Percentiles rank a stretch among this genome's conserved stretches.
These are phyloP conservation scores for Xerus inauris DNA, from an alignment of 2,113 vertebrate species.

Conservation along the genomic window DNA sequence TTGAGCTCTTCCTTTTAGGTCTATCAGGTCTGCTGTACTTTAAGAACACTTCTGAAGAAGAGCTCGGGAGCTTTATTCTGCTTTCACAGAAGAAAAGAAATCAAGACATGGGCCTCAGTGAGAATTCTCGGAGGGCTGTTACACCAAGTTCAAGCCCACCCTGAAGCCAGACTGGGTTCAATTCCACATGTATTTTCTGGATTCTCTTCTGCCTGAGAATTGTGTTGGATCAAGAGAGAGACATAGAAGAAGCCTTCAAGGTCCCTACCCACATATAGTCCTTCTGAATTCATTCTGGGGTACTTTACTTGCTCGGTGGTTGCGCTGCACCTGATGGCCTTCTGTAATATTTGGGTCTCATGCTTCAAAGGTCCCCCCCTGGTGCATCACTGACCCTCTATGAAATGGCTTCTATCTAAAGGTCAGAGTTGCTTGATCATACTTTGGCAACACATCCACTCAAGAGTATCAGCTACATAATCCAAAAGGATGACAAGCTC, in stretches of 20 bases:
- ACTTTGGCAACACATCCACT: neutral
- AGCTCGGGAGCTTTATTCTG: neutral
- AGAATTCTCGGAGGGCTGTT: neutral
- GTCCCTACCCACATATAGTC: accelerated
- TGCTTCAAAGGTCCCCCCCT: neutral
- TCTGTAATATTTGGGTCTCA: neutral
- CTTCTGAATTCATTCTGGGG: neutral
- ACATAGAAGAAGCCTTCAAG: neutral
- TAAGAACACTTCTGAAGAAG: neutral
- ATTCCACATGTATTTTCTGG: neutral
- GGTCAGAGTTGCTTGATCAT: neutral
- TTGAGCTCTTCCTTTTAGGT: neutral
- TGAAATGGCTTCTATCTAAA: neutral
- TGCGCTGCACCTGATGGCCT: accelerated
- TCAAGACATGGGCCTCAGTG: neutral
- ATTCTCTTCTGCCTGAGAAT: neutral
- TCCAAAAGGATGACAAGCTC: neutral
- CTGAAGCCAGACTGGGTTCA: neutral
- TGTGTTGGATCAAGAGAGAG: neutral
- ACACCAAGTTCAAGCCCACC: neutral
- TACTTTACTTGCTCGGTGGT: neutral
- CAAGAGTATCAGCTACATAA: neutral
- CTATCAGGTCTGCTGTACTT: too few relatives aligned
- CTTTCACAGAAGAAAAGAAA: neutral
- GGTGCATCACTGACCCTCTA: neutral